These are phyloP conservation scores for Magallana gigas DNA, from an alignment of 1,140 invertebrate genomes.

Conservation along the genomic window DNA sequence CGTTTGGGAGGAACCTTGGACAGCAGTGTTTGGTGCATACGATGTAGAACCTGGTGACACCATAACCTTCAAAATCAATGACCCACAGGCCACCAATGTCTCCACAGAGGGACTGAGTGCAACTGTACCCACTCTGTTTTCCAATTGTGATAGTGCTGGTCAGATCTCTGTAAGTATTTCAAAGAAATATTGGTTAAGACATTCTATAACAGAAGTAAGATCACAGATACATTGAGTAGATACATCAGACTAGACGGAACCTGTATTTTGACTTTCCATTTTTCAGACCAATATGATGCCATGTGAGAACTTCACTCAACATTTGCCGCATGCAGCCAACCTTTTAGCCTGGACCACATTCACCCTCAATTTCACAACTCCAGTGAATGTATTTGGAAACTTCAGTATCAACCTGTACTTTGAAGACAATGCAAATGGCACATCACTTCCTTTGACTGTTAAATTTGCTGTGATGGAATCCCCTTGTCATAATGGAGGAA, in stretches of 20 bases:
- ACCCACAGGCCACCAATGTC: background rate
- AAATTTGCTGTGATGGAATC: slow-evolving; percentile 57
- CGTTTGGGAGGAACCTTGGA: slow-evolving; percentile 37
- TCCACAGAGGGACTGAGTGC: background rate
- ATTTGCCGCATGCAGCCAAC: background rate
- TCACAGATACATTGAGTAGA: too few relatives aligned
- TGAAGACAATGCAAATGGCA: slow-evolving; percentile 43
- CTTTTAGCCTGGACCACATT: slow-evolving; percentile 51
- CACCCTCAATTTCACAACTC: slow-evolving; percentile 35
- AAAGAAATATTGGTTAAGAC: too few relatives aligned
- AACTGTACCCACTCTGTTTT: background rate
- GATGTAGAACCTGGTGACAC: background rate
- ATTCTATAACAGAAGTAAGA: too few relatives aligned
- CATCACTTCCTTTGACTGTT: slow-evolving; percentile 53
- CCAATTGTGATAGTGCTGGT: background rate
- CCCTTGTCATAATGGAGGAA: slow-evolving; percentile 58
- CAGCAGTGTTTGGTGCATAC: slow-evolving; percentile 21
- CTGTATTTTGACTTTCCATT: background rate
- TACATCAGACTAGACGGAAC: too few relatives aligned
- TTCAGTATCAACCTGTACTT: slow-evolving; percentile 46
- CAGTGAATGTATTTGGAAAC: slow-evolving; percentile 29
- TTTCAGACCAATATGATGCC: slow-evolving; percentile 34
- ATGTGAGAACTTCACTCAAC: slow-evolving; percentile 42
- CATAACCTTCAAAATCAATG: slow-evolving; percentile 3
- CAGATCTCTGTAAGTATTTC: background rate